These are phyloP conservation scores for Galbula dea DNA, from an alignment of 2,113 vertebrate species.

Conservation along the genomic window DNA sequence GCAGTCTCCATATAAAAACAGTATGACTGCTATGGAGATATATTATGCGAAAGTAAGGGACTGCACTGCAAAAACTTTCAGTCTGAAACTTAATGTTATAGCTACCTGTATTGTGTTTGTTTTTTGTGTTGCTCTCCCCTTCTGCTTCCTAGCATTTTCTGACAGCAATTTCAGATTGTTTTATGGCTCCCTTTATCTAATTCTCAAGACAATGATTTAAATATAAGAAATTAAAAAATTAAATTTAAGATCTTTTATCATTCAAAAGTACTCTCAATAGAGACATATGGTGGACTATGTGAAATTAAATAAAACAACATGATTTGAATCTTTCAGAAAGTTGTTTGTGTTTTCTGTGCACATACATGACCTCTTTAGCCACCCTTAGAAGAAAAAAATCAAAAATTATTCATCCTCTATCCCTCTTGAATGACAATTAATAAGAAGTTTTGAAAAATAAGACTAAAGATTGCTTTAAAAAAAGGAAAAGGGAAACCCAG, in stretches of 20 bases:
- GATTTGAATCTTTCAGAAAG: not conserved
- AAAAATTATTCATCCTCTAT: not conserved
- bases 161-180: not conserved
- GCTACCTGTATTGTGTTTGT: accelerated
- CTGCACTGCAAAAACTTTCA: not conserved
- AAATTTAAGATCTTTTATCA: not conserved
- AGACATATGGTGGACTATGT: not conserved
- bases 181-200: not conserved
- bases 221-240: not conserved
- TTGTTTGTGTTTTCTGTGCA: not conserved
- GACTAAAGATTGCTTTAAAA: not conserved
- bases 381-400: not conserved
- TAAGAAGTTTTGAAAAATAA: not conserved
- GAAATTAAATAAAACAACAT: not conserved
- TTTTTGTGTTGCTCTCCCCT: not conserved
- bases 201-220: not conserved
- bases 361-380: not conserved
- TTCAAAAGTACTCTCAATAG: not conserved
- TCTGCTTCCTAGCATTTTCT: not conserved
- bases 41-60: not conserved
- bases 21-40: not conserved
- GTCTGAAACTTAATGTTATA: not conserved
- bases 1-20: not conserved
- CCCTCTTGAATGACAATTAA: not conserved
- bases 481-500: not conserved